These are phyloP conservation scores for Triplophysa rosa DNA, from an alignment of 2,113 vertebrate species.

Conservation along the genomic window DNA sequence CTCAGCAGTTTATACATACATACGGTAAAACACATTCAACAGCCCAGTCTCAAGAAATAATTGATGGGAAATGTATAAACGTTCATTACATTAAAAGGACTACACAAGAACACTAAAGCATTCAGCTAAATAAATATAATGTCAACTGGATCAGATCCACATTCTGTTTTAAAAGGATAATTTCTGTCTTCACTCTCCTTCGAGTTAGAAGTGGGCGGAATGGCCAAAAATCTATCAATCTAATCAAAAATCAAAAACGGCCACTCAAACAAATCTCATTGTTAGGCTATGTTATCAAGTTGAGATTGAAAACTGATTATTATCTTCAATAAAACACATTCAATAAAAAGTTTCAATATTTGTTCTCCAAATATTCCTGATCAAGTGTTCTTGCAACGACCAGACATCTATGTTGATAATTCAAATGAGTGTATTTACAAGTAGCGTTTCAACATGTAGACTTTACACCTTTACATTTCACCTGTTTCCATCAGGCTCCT, in stretches of 20 bases:
- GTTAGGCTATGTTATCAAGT: neutral
- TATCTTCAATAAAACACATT: neutral
- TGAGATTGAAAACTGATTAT: neutral
- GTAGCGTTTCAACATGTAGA: neutral
- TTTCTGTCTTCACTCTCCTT: too few relatives aligned
- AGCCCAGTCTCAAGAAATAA: conserved; percentile 3
- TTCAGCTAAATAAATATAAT: conserved; percentile 25
- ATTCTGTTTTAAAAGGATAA: too few relatives aligned
- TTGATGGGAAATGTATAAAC: conserved; percentile 19
- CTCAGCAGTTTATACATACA: conserved; percentile 2
- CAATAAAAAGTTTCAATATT: neutral
- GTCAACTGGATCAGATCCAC: neutral
- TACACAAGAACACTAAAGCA: conserved; percentile 2
- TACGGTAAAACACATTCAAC: conserved; percentile 5
- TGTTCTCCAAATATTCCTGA: neutral
- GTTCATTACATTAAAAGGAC: conserved; percentile 36
- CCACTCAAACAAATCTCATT: too few relatives aligned
- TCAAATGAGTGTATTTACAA: conserved; percentile 7
- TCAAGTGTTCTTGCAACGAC: neutral
- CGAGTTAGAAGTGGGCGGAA: too few relatives aligned
- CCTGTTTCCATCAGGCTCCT: neutral
- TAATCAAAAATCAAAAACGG: too few relatives aligned
- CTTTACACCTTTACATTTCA: neutral
- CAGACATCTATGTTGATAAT: neutral
- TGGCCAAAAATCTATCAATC: too few relatives aligned